A percentile compares a stretch with the other conserved stretches of the same genome.
Conservation (phyloP, 2,888 invertebrate species). For the Xanthostigma xanthostigma region DNA sequence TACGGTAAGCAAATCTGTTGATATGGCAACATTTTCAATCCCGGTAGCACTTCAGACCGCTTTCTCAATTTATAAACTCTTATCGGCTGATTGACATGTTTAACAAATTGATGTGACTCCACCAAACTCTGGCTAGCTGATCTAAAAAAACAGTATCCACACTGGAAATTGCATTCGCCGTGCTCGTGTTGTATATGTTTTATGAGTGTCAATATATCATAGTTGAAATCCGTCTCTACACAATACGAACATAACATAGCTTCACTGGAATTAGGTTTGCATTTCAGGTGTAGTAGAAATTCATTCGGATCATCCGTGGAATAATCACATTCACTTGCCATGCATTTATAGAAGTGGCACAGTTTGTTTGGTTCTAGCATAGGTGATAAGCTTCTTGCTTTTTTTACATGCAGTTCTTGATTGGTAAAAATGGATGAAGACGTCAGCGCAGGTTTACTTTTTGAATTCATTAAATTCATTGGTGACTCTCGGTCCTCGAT, state of each 20-base stretch:
- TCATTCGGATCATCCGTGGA: constrained; percentile 24
- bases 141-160: constrained; percentile 53
- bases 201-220: constrained; percentile 25
- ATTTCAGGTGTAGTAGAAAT: constrained; percentile 29
- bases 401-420: background rate
- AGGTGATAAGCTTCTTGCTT: constrained; percentile 19
- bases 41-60: background rate
- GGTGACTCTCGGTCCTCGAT: too few species aligned
- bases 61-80: constrained; percentile 8
- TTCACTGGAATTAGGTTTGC: constrained; percentile 26
- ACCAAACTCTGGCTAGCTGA: constrained; percentile 43
- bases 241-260: constrained; percentile 45
- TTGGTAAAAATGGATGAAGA: too few species aligned
- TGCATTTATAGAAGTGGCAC: constrained; percentile 38
- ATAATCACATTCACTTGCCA: constrained; percentile 33
- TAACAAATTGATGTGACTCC: constrained; percentile 36
- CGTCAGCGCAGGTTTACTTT: too few species aligned
- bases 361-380: constrained; percentile 27
- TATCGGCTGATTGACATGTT: constrained; percentile 20
- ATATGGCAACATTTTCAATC: constrained; percentile 1
- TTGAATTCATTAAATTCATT: too few species aligned
- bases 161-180: constrained; percentile 43
- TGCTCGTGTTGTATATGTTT: constrained; percentile 47
- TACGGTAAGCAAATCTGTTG: constrained; percentile 16
- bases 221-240: constrained; percentile 28